Conservation (phyloP, 2,888 invertebrate species). For the Platycheirus rosarum region DNA sequence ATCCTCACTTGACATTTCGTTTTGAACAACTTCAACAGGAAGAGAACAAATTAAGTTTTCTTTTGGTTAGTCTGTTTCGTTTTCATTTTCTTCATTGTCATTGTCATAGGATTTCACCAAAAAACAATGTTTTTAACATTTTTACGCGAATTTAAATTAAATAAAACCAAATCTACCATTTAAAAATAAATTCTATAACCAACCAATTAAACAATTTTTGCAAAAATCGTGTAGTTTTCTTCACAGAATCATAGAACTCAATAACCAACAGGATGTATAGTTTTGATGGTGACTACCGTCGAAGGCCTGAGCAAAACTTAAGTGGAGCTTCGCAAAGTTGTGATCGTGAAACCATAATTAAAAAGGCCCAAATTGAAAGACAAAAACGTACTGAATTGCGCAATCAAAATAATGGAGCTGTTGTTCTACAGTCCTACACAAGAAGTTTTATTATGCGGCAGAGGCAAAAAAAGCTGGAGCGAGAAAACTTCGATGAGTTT, state of each 20-base stretch:
- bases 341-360: constrained; percentile 86
- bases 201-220: constrained; percentile 16
- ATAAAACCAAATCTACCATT: constrained; percentile 41
- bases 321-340: constrained; percentile 92
- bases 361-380: constrained; percentile 92
- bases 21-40: neutral
- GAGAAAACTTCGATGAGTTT: constrained; percentile 88
- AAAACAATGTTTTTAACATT: constrained; percentile 71
- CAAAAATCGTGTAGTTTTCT: constrained; percentile 11
- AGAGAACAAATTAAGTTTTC: constrained; percentile 58
- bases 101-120: constrained; percentile 64
- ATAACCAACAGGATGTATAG: constrained; percentile 84
- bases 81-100: constrained; percentile 61
- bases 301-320: constrained; percentile 93
- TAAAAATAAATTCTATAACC: constrained; percentile 18
- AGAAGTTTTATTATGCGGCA: constrained; percentile 89
- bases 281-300: constrained; percentile 95
- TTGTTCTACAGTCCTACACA: constrained; percentile 91
- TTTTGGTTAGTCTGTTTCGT: constrained; percentile 16
- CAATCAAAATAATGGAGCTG: constrained; percentile 88
- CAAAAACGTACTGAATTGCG: constrained; percentile 93
- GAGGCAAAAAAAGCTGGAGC: constrained; percentile 86
- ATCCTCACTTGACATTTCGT: constrained; percentile 52
- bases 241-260: neutral
- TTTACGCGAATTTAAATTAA: constrained; percentile 48